phyloP scores from a whole-genome alignment of 1,140 invertebrate genomes.

The Drosophila busckii region DNA sequence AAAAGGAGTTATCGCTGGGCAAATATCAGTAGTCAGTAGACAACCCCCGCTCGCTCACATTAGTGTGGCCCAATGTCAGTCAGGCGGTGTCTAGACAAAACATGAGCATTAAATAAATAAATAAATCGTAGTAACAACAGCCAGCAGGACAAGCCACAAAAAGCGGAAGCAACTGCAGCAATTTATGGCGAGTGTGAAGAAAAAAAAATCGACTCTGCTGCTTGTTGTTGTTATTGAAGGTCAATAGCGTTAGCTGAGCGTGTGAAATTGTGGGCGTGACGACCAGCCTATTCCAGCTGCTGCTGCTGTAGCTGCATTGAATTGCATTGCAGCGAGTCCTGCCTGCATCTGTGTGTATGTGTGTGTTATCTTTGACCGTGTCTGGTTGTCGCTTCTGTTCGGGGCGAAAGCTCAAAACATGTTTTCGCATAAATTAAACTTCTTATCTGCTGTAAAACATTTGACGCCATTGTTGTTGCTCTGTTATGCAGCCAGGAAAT shows the following conservation, averaged over 20 bases:
- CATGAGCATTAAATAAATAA: conserved; percentile 76
- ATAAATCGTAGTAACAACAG: conserved; percentile 43
- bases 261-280: conserved; percentile 43
- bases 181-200: conserved; percentile 56
- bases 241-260: conserved; percentile 49
- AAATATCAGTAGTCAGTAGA: conserved; percentile 47
- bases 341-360: background rate
- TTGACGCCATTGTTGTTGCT: conserved; percentile 55
- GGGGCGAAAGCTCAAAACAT: conserved; percentile 57
- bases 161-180: conserved; percentile 43
- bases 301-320: conserved; percentile 8
- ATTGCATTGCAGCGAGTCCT: conserved; percentile 12
- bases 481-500: conserved; percentile 49
- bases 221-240: conserved; percentile 39
- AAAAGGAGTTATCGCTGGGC: conserved; percentile 64
- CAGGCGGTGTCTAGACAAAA: conserved; percentile 65
- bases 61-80: conserved; percentile 40
- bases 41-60: no score
- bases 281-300: conserved; percentile 22
- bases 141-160: conserved; percentile 46
- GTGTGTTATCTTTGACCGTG: conserved; percentile 27
- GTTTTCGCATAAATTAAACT: conserved; percentile 78
- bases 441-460: conserved; percentile 77
- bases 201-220: no score
- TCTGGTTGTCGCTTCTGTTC: conserved; percentile 12